Evolutionary conservation across 1,140 invertebrate genomes (phyloP).

Genomic region (Vollenhovia emeryi): DNA sequence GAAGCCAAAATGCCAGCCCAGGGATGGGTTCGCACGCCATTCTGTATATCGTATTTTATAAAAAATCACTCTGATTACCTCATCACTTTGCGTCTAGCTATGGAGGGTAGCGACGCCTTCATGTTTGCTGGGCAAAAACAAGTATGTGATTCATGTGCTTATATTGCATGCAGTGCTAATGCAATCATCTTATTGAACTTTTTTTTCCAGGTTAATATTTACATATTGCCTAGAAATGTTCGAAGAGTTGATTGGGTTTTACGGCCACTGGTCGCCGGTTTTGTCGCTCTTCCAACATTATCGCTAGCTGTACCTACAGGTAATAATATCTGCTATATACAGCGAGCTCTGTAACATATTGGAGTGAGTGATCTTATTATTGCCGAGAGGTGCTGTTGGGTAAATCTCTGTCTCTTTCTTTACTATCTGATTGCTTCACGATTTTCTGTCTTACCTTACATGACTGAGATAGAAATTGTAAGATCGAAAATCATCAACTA

Average conservation of each 20-base stretch:
- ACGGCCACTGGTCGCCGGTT: slow-evolving; percentile 87
- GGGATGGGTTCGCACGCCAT: slow-evolving; percentile 90
- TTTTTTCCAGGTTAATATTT: slow-evolving; percentile 85
- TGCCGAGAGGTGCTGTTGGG: too few relatives aligned
- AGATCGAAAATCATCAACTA: too few relatives aligned
- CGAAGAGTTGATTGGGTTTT: slow-evolving; percentile 87
- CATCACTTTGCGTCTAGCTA: slow-evolving; percentile 90
- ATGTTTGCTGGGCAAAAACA: slow-evolving; percentile 97
- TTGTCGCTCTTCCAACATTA: slow-evolving; percentile 87
- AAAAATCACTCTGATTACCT: slow-evolving; percentile 90
- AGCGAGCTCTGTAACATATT: too few relatives aligned
- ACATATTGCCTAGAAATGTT: slow-evolving; percentile 86
- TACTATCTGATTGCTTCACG: too few relatives aligned
- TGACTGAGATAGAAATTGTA: too few relatives aligned
- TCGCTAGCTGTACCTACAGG: slow-evolving; percentile 82
- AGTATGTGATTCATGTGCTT: slow-evolving; percentile 82
- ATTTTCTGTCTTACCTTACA: too few relatives aligned
- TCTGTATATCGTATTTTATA: slow-evolving; percentile 90
- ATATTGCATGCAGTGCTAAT: not conserved
- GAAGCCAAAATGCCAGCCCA: slow-evolving; percentile 90
- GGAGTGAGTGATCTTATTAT: too few relatives aligned
- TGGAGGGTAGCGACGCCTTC: slow-evolving; percentile 94
- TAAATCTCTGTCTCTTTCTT: too few relatives aligned
- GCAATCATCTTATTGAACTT: slow-evolving; percentile 25
- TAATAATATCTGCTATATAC: slow-evolving; percentile 77